phyloP scores from a whole-genome alignment of 2,113 vertebrate genomes.

The Cololabis saira region DNA sequence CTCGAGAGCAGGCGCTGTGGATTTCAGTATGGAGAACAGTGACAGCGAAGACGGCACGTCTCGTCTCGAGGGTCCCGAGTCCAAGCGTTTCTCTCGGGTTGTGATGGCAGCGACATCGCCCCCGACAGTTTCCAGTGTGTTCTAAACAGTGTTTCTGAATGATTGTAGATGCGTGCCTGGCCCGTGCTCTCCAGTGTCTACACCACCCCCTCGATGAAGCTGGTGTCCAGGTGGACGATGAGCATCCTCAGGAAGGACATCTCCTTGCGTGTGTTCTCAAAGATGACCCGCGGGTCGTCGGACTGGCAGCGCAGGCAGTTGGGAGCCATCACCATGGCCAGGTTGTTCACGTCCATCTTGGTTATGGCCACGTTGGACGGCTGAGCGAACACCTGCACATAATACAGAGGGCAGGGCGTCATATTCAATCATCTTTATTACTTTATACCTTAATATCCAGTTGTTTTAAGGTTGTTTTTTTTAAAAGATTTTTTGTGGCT shows the following conservation, averaged over 20 bases:
- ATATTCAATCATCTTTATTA: no score
- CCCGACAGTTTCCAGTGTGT: conserved; percentile 65
- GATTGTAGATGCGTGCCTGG: conserved; percentile 40
- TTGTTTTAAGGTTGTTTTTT: no score
- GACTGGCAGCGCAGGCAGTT: conserved; percentile 93
- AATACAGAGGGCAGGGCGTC: conserved; percentile 1
- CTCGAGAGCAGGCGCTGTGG: conserved; percentile 25
- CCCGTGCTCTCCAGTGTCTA: conserved; percentile 60
- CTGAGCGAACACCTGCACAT: conserved; percentile 88
- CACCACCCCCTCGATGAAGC: conserved; percentile 85
- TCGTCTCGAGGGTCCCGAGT: conserved; percentile 27
- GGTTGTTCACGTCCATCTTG: conserved; percentile 95
- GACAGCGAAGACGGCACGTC: conserved; percentile 14
- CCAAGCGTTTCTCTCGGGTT: conserved; percentile 18
- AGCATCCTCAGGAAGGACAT: conserved; percentile 93
- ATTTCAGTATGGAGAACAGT: conserved; percentile 39
- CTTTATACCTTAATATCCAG: no score
- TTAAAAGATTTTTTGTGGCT: no score
- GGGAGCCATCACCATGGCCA: conserved; percentile 95
- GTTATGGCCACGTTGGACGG: conserved; percentile 89
- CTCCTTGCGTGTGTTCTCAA: conserved; percentile 92
- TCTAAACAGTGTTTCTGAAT: conserved; percentile 53
- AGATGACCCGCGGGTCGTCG: conserved; percentile 88
- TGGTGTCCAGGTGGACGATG: conserved; percentile 91
- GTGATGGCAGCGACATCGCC: conserved; percentile 25